Evolutionary conservation across 2,797 vertebrate species (phyloP).

Genomic region (Poecilia gillii): DNA sequence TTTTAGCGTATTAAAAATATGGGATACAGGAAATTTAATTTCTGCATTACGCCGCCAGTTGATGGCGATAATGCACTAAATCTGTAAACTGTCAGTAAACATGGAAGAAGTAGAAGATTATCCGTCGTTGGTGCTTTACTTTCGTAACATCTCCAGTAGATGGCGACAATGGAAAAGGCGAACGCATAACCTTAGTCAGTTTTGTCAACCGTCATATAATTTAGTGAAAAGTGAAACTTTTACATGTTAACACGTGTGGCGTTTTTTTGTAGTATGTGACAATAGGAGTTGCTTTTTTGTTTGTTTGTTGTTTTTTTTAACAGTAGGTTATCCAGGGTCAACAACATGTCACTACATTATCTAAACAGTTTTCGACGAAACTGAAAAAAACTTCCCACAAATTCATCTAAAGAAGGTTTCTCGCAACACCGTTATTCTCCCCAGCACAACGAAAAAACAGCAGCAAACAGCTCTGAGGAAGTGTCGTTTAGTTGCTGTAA

Average conservation of each 20-base stretch:
- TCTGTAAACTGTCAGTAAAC: too few species aligned
- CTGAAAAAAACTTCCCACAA: too few species aligned
- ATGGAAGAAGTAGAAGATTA: too few species aligned
- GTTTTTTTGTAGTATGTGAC: not conserved
- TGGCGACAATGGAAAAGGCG: conserved; percentile 33
- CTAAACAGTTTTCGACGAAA: not conserved
- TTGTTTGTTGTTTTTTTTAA: too few species aligned
- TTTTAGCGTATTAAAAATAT: too few species aligned
- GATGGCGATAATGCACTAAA: too few species aligned
- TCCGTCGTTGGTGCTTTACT: not conserved
- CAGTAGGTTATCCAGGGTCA: not conserved
- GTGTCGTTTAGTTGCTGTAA: not conserved
- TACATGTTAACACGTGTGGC: not conserved
- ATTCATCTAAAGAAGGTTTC: not conserved
- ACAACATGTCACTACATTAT: not conserved
- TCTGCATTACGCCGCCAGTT: too few species aligned
- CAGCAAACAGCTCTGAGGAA: conserved; percentile 8
- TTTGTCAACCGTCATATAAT: not conserved
- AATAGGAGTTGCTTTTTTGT: not conserved
- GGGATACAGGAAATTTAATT: too few species aligned
- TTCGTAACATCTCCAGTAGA: conserved; percentile 21
- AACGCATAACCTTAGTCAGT: not conserved
- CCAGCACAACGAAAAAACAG: conserved; percentile 9
- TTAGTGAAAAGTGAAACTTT: not conserved
- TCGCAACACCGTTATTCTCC: conserved; percentile 1